Base-by-base conservation (phyloP, 2,113 vertebrate genomes). In the Macrotus californicus region DNA sequence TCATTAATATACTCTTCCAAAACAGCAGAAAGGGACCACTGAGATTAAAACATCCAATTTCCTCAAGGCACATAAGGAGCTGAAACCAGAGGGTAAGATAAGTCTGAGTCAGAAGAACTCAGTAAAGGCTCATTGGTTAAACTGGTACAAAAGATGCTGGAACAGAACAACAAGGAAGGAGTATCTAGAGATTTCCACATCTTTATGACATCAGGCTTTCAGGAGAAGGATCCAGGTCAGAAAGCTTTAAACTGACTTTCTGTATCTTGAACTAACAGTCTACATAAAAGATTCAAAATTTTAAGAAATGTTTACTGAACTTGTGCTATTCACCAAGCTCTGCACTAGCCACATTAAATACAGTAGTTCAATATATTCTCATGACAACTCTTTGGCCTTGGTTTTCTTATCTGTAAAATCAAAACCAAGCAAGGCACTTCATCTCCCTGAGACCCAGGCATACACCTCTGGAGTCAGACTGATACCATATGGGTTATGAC, bases 401-500 rank as follows among this genome's bases (percentile, higher is more conserved):
- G 39, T 39, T 81, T 95, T 94, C 82, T 96, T 59, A 89, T 82
- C 36, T 86, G n/a, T 86, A 89, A 94, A 64, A 52, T 75, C 29
- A 87, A 56, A 94, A 94, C 67, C 2, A 21, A 83, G 10, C 41
- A 87, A 87, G 29, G 7, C 56, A 72, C 41, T 88, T 88, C 66
- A 86, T 61, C 22, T 9, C 67, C 41, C 36, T 3, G 19, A 61
- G 82, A 67, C 73, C 50, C 7, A 67, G 41, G 61, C 59, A 36
- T 1, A 0, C 4, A 70, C 77, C 41, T 67, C 72, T 84, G 83
- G 39, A 87, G 70, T 89, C 66, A 56, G 52, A 80, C 34, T 80
- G 87, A 69, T 7, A 24, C 1, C 7, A 10, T 54, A 24, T 70
- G 46, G 79, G 61, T 77, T 18, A 8, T 46, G 41, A 67, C 90